These are phyloP conservation scores for Augochlora pura DNA, from an alignment of 1,140 invertebrate genomes.

Conservation along the genomic window DNA sequence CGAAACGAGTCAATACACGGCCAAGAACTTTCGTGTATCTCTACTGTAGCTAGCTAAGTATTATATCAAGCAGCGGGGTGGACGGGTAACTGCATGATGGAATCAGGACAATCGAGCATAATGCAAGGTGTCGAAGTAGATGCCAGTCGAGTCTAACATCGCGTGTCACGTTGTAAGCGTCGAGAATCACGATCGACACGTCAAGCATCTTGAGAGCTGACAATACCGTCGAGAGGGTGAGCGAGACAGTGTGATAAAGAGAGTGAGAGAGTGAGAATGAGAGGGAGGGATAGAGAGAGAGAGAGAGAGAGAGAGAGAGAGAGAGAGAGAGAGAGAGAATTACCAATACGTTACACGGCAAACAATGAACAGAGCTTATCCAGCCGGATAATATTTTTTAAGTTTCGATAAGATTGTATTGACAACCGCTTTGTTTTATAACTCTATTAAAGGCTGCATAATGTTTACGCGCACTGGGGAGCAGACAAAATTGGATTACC, in stretches of 20 bases:
- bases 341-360: not conserved
- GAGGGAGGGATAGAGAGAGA: too few species aligned
- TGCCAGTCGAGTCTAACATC: conserved; percentile 40
- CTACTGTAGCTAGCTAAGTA: too few species aligned
- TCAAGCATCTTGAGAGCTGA: conserved; percentile 38
- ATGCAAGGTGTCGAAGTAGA: conserved; percentile 40
- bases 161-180: conserved; percentile 40
- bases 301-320: too few species aligned
- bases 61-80: not conserved
- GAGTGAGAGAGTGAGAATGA: too few species aligned
- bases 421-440: conserved; percentile 1
- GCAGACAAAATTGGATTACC: not conserved
- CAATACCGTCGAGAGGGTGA: not conserved
- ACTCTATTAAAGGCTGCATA: not conserved
- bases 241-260: too few species aligned
- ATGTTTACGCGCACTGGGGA: not conserved
- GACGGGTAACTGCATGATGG: not conserved
- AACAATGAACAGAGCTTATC: conserved; percentile 1
- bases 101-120: conserved; percentile 21
- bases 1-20: too few species aligned
- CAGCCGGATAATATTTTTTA: not conserved
- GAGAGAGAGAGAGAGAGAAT: too few species aligned
- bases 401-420: not conserved
- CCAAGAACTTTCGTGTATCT: too few species aligned
- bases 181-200: conserved; percentile 39